A percentile compares a stretch with the other conserved stretches of the same genome.
Conservation (phyloP, 2,113 vertebrate species). For the Abramis brama region DNA sequence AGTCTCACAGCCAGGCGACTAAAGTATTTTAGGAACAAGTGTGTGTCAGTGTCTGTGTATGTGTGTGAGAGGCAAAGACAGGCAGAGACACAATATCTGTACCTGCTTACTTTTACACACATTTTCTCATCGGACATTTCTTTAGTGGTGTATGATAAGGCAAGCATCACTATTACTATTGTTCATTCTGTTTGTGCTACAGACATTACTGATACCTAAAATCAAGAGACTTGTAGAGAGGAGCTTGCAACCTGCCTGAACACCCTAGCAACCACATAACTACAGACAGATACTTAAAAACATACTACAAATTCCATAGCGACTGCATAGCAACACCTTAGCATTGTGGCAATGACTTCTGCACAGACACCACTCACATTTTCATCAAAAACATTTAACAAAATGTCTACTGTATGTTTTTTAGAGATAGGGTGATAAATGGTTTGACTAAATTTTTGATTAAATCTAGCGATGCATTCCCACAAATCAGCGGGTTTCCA, state of each 20-base stretch:
- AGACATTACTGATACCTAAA: background rate
- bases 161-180: background rate
- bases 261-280: background rate
- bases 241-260: background rate
- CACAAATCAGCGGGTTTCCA: no score
- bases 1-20: conserved; percentile 50
- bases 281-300: background rate
- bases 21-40: conserved; percentile 60
- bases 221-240: background rate
- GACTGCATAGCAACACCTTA: conserved; percentile 4
- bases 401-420: background rate
- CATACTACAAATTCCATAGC: background rate
- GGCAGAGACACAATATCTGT: background rate
- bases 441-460: background rate
- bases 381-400: background rate
- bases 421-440: background rate
- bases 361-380: background rate
- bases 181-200: background rate
- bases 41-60: conserved; percentile 30
- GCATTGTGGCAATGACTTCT: background rate
- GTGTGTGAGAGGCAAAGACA: background rate
- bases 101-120: background rate
- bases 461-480: no score
- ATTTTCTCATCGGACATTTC: background rate
- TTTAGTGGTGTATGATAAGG: background rate